Percentiles rank a stretch among this genome's conserved stretches.
These are phyloP conservation scores for Oncorhynchus gorbuscha DNA, from an alignment of 2,113 vertebrate species.

Conservation along the genomic window DNA sequence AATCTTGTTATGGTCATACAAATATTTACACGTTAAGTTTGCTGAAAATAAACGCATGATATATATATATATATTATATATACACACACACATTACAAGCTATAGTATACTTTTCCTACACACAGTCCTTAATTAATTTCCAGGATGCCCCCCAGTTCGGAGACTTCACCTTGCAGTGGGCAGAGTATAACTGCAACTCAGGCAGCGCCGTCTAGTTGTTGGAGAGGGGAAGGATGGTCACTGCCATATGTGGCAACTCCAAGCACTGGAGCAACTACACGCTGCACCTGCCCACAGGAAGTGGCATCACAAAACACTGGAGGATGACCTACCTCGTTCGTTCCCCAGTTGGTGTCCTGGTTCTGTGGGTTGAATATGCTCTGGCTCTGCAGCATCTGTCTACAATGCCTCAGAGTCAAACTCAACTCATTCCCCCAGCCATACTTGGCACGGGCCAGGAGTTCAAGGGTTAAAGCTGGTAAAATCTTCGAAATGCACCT, in stretches of 20 bases:
- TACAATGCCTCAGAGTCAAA: slow-evolving; percentile 88
- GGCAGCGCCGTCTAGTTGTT: slow-evolving; percentile 81
- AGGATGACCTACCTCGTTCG: slow-evolving; percentile 81
- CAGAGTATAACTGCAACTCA: slow-evolving; percentile 92
- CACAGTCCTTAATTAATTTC: no score
- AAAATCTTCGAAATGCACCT: slow-evolving; percentile 72
- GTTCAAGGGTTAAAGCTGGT: slow-evolving; percentile 85
- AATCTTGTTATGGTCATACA: no score
- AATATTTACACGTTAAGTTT: no score
- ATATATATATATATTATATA: no score
- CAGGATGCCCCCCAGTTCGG: slow-evolving; percentile 49
- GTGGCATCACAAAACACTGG: slow-evolving; percentile 89
- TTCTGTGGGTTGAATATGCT: slow-evolving; percentile 83
- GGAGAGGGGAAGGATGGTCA: slow-evolving; percentile 75
- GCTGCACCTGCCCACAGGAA: slow-evolving; percentile 88
- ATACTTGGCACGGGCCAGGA: slow-evolving; percentile 93
- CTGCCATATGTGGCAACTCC: slow-evolving; percentile 83
- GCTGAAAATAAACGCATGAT: no score
- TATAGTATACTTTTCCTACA: no score
- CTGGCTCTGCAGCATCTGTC: slow-evolving; percentile 81
- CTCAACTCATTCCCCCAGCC: slow-evolving; percentile 93
- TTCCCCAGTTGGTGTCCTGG: slow-evolving; percentile 85
- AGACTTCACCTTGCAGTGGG: slow-evolving; percentile 93
- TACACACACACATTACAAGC: no score
- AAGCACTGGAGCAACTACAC: slow-evolving; percentile 91